Evolutionary conservation across 1,140 invertebrate genomes (phyloP), one percentile per base, ranked within the genome.

Genomic region (Coptotermes formosanus): DNA sequence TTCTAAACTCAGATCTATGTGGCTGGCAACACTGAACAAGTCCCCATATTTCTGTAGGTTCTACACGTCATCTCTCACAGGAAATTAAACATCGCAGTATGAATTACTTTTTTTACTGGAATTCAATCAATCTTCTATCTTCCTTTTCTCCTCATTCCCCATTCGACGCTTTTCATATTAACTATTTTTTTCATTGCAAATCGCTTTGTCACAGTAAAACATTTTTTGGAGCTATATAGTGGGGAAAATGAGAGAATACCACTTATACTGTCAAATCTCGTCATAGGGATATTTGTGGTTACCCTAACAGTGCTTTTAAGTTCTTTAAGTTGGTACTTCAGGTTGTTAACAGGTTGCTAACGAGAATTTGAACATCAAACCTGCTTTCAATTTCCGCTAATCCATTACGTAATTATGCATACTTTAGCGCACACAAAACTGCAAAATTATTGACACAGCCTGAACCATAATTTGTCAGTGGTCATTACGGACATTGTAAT

Each of bases 21-120:
- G n/a, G 64, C 30, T 75, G n/a, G 64, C 16, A 30, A 75, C 25
- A 30, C 25, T 75, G 64, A 30, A 75, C n/a, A 30, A 30, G 64
- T 30, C 16, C n/a, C 64, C n/a, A 25, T 59, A n/a, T 30, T 75
- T 75, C 8, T 25, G 25, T 30, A 14, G 6, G 64, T 21, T 55
- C 16, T 55, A 21, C 64, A 75, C 25, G 14, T 30, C n/a, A n/a
- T 75, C 64, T 30, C 64, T 75, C 25, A 16, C 64, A 75, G 64
- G 64, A 75, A 75, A 75, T 75, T 75, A 75, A 75, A 75, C 64
- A 75, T 75, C 64, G n/a, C n/a, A 30, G 9, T 75, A 75, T 75
- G 25, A 75, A 16, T 30, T 75, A n/a, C n/a, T n/a, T 75, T 75
- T 75, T 75, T 75, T 75, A n/a, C n/a, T 30, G n/a, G 25, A 75